Evolutionary conservation across 2,797 vertebrate species (phyloP), one percentile per base, ranked within the genome.

Genomic region (Cheirogaleus major): DNA sequence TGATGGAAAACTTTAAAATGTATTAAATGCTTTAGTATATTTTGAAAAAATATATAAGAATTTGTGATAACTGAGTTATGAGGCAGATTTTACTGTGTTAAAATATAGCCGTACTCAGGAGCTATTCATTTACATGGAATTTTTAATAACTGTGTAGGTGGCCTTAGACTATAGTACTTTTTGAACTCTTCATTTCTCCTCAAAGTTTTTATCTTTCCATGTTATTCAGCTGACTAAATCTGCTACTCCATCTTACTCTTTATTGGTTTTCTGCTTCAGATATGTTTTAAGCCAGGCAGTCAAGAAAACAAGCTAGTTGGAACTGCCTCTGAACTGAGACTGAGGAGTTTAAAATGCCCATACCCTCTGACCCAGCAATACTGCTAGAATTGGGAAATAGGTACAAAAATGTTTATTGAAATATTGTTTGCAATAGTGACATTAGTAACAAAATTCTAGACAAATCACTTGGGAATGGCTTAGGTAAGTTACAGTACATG

Each of bases 261-360:
- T 92, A 41, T 86, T 95, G n/a, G 48, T 89, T 95, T 94, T 89
- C 52, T 95, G 25, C 81, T 93, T 93, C 70, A 81, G 27, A 75
- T 86, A 5, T 38, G 10, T 89, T 61, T 75, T 84, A 96, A 95
- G 72, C 73, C 86, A 73, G 65, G 55, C 55, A 81, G 22, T 72
- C 27, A 78, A n/a, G 43, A 90, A 63, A 61, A 92, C 45, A 69
- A 50, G 18, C 20, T 90, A 59, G 70, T 92, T 84, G 48, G 43
- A 11, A 43, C 57, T 88, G 17, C 75, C 55, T 87, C 38, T 95
- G 76, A 88, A 81, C 65, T 59, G 88, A 86, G 52, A 61, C 84
- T 85, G 65, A 92, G 80, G 83, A 95, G 70, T 93, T 89, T 86
- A 72, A 90, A 93, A 65, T 89, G 45, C 55, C 93, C 22, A 3